Evolutionary conservation across 2,797 vertebrate genomes (phyloP).

Genomic region (Hylomyscus alleni): DNA sequence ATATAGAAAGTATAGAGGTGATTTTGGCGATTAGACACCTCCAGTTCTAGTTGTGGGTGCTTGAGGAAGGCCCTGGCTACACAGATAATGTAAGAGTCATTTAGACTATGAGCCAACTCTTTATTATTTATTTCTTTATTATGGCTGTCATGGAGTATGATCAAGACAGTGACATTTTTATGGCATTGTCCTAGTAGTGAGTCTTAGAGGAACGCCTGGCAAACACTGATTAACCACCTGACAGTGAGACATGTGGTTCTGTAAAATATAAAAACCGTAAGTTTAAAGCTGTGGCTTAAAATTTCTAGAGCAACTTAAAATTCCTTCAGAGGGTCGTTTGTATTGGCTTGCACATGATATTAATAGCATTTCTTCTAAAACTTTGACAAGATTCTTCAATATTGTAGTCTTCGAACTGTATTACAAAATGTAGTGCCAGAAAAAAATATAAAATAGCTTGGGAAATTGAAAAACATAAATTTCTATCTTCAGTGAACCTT

Average conservation of each 20-base stretch:
- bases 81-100: no score
- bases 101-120: no score
- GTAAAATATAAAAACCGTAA: not conserved
- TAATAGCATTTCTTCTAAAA: not conserved
- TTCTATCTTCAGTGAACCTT: not conserved
- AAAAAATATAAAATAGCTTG: not conserved
- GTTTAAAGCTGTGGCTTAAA: not conserved
- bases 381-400: not conserved
- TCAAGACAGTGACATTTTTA: no score
- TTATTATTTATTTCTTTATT: no score
- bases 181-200: not conserved
- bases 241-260: not conserved
- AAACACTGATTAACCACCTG: not conserved
- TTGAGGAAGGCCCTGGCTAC: no score
- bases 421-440: not conserved
- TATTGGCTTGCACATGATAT: not conserved
- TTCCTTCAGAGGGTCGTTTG: not conserved
- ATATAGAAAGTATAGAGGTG: no score
- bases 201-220: not conserved
- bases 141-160: not conserved
- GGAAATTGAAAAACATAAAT: not conserved
- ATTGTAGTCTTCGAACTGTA: not conserved
- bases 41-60: no score
- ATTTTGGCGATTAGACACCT: no score
- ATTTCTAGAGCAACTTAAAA: not conserved